Evolutionary conservation across 1,140 invertebrate species (phyloP).

Genomic region (Drosophila virilis): DNA sequence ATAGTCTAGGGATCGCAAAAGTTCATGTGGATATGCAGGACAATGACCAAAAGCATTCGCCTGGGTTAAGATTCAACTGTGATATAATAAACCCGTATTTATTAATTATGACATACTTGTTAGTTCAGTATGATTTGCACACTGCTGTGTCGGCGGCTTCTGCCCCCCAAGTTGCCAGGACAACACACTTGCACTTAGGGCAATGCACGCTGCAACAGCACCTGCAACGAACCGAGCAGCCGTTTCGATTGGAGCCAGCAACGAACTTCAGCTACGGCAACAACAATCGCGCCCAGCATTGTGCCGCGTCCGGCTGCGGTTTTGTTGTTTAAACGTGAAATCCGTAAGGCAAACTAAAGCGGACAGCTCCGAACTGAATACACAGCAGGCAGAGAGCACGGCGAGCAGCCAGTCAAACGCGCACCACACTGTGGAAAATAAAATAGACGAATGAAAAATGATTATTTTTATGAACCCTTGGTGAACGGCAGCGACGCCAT

Average conservation of each 20-base stretch:
- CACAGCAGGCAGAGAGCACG: conserved; percentile 18
- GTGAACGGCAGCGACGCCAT: conserved; percentile 3
- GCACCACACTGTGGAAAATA: conserved; percentile 54
- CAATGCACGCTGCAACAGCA: conserved; percentile 29
- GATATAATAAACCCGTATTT: conserved; percentile 30
- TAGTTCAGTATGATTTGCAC: conserved; percentile 12
- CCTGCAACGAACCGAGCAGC: background rate
- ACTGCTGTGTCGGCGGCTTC: background rate
- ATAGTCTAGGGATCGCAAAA: conserved; percentile 47
- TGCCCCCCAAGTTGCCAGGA: conserved; percentile 43
- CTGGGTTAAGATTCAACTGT: conserved; percentile 32
- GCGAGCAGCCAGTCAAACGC: background rate
- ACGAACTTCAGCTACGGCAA: background rate
- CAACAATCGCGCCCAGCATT: conserved; percentile 55
- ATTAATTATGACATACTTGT: conserved; percentile 39
- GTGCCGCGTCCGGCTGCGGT: conserved; percentile 11
- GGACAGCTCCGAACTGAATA: background rate
- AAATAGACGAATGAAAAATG: conserved; percentile 67
- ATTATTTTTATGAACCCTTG: conserved; percentile 46
- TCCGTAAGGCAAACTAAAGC: conserved; percentile 56
- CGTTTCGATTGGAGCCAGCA: conserved; percentile 3
- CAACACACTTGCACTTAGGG: conserved; percentile 41
- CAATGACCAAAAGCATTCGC: background rate
- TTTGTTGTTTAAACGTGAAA: conserved; percentile 60
- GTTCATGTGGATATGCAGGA: conserved; percentile 22